These are phyloP conservation scores for Temnothorax nylanderi DNA, from an alignment of 1,140 invertebrate species.

Conservation along the genomic window DNA sequence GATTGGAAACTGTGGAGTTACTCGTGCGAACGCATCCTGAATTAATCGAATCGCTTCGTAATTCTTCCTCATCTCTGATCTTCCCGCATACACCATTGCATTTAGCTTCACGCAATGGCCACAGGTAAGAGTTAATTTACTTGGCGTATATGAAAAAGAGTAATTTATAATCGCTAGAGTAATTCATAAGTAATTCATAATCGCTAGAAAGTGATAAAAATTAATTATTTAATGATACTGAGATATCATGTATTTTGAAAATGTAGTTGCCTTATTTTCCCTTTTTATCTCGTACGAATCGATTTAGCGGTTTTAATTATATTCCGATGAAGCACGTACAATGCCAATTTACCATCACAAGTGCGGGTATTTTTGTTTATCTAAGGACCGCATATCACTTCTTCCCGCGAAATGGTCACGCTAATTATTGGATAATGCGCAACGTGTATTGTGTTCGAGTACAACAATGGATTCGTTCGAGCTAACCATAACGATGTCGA, in stretches of 20 bases:
- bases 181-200: neutral
- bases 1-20: constrained; percentile 95
- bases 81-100: constrained; percentile 96
- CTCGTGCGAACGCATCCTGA: constrained; percentile 93
- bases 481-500: constrained; percentile 75
- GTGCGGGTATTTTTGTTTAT: constrained; percentile 32
- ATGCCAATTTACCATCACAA: neutral
- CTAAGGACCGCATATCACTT: constrained; percentile 31
- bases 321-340: neutral
- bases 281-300: neutral
- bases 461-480: constrained; percentile 74
- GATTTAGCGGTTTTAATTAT: neutral
- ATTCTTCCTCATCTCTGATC: constrained; percentile 87
- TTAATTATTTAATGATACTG: neutral
- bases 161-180: neutral
- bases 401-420: constrained; percentile 39
- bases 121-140: constrained; percentile 88
- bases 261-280: neutral
- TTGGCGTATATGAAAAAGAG: neutral
- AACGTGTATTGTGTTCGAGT: constrained; percentile 62
- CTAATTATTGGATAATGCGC: constrained; percentile 67
- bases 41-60: constrained; percentile 90
- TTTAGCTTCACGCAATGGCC: constrained; percentile 96
- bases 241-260: neutral
- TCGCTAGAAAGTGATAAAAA: neutral